Evolutionary conservation across 2,113 vertebrate species (phyloP).

Genomic region (Variabilichromis moorii): DNA sequence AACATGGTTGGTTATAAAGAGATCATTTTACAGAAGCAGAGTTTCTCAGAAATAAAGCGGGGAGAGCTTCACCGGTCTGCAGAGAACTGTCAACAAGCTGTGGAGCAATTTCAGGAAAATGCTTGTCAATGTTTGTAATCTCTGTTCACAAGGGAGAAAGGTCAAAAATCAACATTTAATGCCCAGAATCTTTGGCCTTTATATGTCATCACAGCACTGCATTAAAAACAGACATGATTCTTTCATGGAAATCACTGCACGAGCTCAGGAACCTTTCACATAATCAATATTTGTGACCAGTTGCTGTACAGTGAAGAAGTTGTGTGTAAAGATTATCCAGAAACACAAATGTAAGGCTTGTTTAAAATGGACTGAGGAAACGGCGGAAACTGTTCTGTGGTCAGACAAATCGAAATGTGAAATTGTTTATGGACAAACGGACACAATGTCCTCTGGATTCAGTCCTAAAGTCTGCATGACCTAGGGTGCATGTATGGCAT

Average conservation of each 20-base stretch:
- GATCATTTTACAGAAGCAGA: background rate
- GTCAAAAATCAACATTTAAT: background rate
- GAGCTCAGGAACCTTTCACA: background rate
- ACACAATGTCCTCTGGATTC: background rate
- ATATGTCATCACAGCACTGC: background rate
- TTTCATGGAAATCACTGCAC: background rate
- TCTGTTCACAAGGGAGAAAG: background rate
- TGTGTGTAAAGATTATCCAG: background rate
- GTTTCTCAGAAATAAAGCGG: background rate
- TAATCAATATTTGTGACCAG: background rate
- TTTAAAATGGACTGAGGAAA: background rate
- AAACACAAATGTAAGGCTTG: background rate
- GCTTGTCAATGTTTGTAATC: background rate
- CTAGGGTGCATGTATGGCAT: background rate
- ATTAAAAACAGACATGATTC: background rate
- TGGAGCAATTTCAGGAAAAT: background rate
- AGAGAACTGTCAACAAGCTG: background rate
- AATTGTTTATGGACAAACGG: background rate
- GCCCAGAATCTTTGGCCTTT: background rate
- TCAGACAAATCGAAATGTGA: background rate
- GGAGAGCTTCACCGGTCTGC: background rate
- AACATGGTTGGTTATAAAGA: background rate
- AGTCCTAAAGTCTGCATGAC: background rate
- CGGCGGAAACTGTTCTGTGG: rapidly evolving
- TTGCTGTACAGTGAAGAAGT: rapidly evolving